Conservation (phyloP, 2,888 invertebrate species). For the Eupithecia subfuscata region DNA sequence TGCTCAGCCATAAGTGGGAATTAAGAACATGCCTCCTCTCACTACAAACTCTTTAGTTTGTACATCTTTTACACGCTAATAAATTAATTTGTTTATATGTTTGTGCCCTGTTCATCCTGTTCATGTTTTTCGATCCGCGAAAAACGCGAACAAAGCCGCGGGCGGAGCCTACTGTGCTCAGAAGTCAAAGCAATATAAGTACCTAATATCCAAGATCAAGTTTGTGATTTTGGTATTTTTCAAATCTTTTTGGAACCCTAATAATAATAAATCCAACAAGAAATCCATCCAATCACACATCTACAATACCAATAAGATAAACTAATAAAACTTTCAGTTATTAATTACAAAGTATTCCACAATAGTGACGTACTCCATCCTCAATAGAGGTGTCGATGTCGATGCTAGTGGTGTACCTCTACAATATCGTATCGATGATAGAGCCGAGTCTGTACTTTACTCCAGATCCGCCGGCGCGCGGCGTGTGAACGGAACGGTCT, state of each 20-base stretch:
- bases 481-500: slow-evolving; percentile 64
- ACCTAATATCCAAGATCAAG: not conserved
- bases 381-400: slow-evolving; percentile 9
- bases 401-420: slow-evolving; percentile 36
- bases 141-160: not conserved
- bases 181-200: not conserved
- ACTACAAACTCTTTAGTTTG: not conserved
- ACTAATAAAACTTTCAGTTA: not conserved
- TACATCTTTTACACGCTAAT: not conserved
- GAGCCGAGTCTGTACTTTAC: slow-evolving; percentile 42
- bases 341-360: not conserved
- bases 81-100: not conserved
- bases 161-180: not conserved
- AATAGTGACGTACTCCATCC: not conserved
- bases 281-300: not conserved
- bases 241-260: not conserved
- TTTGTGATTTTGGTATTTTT: not conserved
- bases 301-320: not conserved
- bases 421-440: slow-evolving; percentile 38
- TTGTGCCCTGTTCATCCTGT: no score
- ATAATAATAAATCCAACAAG: not conserved
- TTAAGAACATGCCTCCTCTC: not conserved
- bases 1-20: not conserved
- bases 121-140: no score
- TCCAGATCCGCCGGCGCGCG: slow-evolving; percentile 57